Evolutionary conservation across 1,140 invertebrate genomes (phyloP), one percentile per base, ranked within the genome.

Genomic region (Prorops nasuta): DNA sequence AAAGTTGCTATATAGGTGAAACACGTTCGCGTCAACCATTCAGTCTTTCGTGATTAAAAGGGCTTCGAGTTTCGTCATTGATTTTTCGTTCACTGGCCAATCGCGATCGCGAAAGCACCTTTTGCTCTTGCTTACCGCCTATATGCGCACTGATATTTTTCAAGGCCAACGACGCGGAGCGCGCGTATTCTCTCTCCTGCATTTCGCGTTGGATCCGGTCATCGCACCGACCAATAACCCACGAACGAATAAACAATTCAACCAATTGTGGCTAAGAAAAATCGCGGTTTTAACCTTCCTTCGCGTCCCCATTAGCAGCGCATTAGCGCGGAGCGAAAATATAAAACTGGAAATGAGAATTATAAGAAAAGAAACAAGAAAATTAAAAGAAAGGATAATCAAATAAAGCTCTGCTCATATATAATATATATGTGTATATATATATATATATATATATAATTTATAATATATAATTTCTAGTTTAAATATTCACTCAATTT

Each of bases 401-500:
- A 66, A 72, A 76, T 74, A 70, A 75, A 72, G 61, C 66, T 77
- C 73, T 76, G n/a, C n/a, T n/a, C n/a, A n/a, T n/a, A n/a, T n/a
- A n/a, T n/a, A n/a, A n/a, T n/a, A n/a, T n/a, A n/a, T n/a, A n/a
- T n/a, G n/a, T n/a, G n/a, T n/a, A n/a, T n/a, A n/a, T n/a, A n/a
- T n/a, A n/a, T n/a, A n/a, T n/a, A n/a, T n/a, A n/a, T n/a, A n/a
- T n/a, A n/a, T n/a, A n/a, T n/a, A n/a, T n/a, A n/a, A n/a, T n/a
- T n/a, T n/a, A n/a, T 71, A 69, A 72, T 69, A 76, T 75, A 76
- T 69, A 71, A 74, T 74, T 73, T 72, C 68, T 65, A 76, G 72
- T 76, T n/a, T 75, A 76, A 77, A 76, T 76, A 76, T 75, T 74
- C 66, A 68, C 69, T 71, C 66, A 67, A 73, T 77, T 76, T 75